phyloP scores from a whole-genome alignment of 2,888 invertebrate species.

The Drosophila peninsularis region DNA sequence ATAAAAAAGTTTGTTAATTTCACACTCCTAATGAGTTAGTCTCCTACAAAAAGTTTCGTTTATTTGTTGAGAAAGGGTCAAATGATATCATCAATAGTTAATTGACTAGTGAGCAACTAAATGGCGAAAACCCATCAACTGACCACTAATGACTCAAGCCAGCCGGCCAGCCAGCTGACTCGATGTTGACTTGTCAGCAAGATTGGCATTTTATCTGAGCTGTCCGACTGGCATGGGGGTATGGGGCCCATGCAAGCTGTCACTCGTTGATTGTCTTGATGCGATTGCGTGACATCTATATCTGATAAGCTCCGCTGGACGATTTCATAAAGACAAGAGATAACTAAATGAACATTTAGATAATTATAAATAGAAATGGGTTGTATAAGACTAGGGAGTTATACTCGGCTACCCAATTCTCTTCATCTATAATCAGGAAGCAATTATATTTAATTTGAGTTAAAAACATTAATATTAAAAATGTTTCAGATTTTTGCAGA shows the following conservation, averaged over 20 bases:
- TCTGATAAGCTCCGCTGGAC: conserved; percentile 33
- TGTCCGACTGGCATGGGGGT: neutral
- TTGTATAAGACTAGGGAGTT: neutral
- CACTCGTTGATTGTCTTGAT: conserved; percentile 24
- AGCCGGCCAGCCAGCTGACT: conserved; percentile 4
- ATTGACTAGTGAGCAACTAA: conserved; percentile 21
- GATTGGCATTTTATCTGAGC: conserved; percentile 28
- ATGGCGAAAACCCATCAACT: conserved; percentile 8
- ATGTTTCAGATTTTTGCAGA: neutral
- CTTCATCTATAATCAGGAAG: neutral
- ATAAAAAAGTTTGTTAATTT: neutral
- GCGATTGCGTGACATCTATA: conserved; percentile 34
- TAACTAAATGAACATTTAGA: conserved; percentile 16
- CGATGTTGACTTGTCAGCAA: conserved; percentile 15
- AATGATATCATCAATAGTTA: conserved; percentile 30
- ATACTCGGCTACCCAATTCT: neutral
- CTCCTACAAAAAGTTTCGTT: neutral
- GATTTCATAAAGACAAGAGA: conserved; percentile 15
- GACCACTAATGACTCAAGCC: conserved; percentile 7
- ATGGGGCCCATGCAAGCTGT: conserved; percentile 19
- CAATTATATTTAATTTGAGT: too few relatives aligned
- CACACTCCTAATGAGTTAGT: neutral
- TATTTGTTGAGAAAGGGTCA: neutral
- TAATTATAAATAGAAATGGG: conserved; percentile 1
- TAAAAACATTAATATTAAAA: neutral